Base-by-base conservation (phyloP, 2,113 vertebrate genomes). In the Pao palembangensis region DNA sequence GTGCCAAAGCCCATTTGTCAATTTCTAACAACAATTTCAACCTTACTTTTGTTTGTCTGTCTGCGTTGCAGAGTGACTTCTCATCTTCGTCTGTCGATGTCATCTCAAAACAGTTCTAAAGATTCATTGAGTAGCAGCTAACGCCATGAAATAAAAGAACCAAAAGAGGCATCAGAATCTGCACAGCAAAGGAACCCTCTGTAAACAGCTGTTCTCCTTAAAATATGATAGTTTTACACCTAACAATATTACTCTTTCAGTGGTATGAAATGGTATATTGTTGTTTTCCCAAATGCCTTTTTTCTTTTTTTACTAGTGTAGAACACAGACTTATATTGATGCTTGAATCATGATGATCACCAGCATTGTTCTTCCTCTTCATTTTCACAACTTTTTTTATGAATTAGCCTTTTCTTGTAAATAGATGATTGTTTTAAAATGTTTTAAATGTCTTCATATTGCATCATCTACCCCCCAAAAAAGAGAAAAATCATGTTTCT, bases 1-100 rank as follows among this genome's bases (percentile, higher is more conserved):
- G 69, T 86, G 78, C 77, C 72, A 81, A 79, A 81, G 53, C 51
- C 59, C 43, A 10, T 61, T 67, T 58, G 14, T 71, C 44, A 64
- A 21, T 61, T 34, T 31, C 15, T 7, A 49, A 15, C 23, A 52
- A 54, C 66, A 60, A 49, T 38, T 38, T 38, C 34, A 38, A 38
- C 34, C 34, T 46, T 46, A 46, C 0, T 46, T n/a, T 46, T 46
- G 16, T n/a, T 16, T 48, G 46, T 66, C n/a, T 21, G 23, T 23
- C 49, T 52, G 43, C 51, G 60, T n/a, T 65, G 51, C 48, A 50
- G 68, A 48, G 8, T 54, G 34, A 44, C 11, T 53, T 53, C 15
- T 48, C 4, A 2, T 71, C 20, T 10, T 71, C 25, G 10, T 49
- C 11, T 15, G 18, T 53, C 57, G 55, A 57, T 55, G 55, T 62